A percentile compares a stretch with the other conserved stretches of the same genome.
Evolutionary conservation across 1,140 invertebrate species (phyloP).

Genomic region (Drosophila pseudoobscura): DNA sequence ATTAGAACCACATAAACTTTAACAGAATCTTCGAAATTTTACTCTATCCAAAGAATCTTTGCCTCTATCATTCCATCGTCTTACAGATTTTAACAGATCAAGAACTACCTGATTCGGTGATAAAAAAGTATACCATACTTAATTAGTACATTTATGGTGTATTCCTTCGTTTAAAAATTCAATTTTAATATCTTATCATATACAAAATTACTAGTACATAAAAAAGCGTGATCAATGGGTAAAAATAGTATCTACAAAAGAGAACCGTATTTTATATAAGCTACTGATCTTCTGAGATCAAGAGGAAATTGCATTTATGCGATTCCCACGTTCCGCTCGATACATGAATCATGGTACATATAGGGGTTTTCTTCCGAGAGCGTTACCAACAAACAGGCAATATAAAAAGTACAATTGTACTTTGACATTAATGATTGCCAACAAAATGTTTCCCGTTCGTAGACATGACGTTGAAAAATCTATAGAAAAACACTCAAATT

Average conservation of each 20-base stretch:
- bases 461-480: conserved; percentile 64
- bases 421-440: conserved; percentile 28
- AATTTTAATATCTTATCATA: no score
- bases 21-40: no score
- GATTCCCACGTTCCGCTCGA: conserved; percentile 33
- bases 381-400: conserved; percentile 15
- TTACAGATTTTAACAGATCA: no score
- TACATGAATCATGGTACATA: conserved; percentile 26
- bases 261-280: not conserved
- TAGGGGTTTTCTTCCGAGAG: conserved; percentile 11
- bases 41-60: no score
- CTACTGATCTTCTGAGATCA: conserved; percentile 1
- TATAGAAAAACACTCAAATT: conserved; percentile 38
- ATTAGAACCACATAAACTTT: no score
- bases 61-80: no score
- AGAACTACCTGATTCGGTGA: no score
- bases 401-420: not conserved
- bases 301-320: conserved; percentile 25
- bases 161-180: no score
- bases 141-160: no score
- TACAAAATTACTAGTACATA: no score
- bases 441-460: conserved; percentile 35
- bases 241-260: conserved; percentile 5
- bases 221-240: conserved; percentile 5
- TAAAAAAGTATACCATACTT: no score